phyloP scores from a whole-genome alignment of 1,140 invertebrate genomes.

The Paraescarpia echinospica region DNA sequence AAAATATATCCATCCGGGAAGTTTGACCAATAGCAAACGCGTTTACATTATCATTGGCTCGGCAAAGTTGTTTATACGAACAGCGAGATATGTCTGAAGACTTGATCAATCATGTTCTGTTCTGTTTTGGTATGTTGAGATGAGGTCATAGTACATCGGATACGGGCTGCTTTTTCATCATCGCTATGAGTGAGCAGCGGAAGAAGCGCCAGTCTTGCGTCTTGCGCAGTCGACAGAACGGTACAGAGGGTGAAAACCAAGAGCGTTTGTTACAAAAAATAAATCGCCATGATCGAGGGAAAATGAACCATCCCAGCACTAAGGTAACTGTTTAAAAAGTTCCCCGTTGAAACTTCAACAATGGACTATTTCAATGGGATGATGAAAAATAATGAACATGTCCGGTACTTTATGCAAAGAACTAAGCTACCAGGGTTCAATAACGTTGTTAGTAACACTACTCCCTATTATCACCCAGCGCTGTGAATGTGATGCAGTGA shows the following conservation, averaged over 20 bases:
- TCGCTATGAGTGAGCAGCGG: conserved; percentile 44
- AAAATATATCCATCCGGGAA: neutral
- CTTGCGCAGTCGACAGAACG: conserved; percentile 39
- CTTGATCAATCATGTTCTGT: neutral
- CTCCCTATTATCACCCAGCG: neutral
- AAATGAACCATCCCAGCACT: conserved; percentile 30
- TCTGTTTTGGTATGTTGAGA: neutral
- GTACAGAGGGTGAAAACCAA: conserved; percentile 31
- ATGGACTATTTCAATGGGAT: conserved; percentile 9
- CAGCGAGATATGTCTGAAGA: neutral
- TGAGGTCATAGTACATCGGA: neutral
- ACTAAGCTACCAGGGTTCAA: conserved; percentile 4
- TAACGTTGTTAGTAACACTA: conserved; percentile 18
- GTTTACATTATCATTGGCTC: neutral
- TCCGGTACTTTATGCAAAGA: neutral
- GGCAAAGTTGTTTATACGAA: neutral
- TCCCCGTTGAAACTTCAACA: conserved; percentile 32
- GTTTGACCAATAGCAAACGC: neutral
- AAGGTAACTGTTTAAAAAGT: conserved; percentile 34
- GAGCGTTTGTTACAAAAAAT: conserved; percentile 27
- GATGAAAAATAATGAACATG: neutral
- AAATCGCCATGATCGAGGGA: conserved; percentile 31
- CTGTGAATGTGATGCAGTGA: neutral
- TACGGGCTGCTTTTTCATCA: neutral
- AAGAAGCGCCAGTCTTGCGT: conserved; percentile 40